Conservation (phyloP, 2,797 vertebrate species). For the Sandelia bainsii region DNA sequence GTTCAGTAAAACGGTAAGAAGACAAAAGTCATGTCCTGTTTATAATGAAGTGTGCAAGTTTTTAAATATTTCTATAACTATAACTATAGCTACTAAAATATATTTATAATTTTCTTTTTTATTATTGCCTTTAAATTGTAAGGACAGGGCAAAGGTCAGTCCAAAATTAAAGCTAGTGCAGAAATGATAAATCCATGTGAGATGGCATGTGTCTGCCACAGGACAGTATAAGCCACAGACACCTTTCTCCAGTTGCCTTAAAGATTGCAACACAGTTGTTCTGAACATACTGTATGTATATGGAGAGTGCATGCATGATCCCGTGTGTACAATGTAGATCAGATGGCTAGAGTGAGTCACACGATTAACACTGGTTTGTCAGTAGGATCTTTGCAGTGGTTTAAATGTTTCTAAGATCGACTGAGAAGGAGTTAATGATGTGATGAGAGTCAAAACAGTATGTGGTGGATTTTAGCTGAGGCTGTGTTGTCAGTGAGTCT, state of each 20-base stretch:
- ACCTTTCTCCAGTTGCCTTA: slow-evolving; percentile 81
- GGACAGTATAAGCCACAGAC: slow-evolving; percentile 63
- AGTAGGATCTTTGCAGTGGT: slow-evolving; percentile 8
- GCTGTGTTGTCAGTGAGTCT: slow-evolving; percentile 12
- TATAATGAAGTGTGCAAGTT: background rate
- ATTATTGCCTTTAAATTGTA: background rate
- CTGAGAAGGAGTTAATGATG: background rate
- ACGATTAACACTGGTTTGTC: slow-evolving; percentile 19
- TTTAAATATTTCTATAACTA: background rate
- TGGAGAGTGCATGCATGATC: slow-evolving; percentile 27
- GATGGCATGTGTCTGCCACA: slow-evolving; percentile 55
- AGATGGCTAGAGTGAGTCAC: slow-evolving; percentile 5
- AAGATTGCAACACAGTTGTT: slow-evolving; percentile 57
- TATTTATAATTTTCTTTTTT: background rate
- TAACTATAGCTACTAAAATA: background rate
- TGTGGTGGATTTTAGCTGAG: background rate
- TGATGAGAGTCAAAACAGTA: background rate
- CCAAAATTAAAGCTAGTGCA: background rate
- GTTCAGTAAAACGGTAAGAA: slow-evolving; percentile 17
- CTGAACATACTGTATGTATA: slow-evolving; percentile 19
- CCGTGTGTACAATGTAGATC: slow-evolving; percentile 14
- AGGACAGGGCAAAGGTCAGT: background rate
- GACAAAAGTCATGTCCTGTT: slow-evolving; percentile 1
- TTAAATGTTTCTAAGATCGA: slow-evolving; percentile 26
- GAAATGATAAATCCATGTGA: slow-evolving; percentile 16